These are phyloP conservation scores for Drosophila ficusphila DNA, from an alignment of 1,140 invertebrate genomes.

Conservation along the genomic window DNA sequence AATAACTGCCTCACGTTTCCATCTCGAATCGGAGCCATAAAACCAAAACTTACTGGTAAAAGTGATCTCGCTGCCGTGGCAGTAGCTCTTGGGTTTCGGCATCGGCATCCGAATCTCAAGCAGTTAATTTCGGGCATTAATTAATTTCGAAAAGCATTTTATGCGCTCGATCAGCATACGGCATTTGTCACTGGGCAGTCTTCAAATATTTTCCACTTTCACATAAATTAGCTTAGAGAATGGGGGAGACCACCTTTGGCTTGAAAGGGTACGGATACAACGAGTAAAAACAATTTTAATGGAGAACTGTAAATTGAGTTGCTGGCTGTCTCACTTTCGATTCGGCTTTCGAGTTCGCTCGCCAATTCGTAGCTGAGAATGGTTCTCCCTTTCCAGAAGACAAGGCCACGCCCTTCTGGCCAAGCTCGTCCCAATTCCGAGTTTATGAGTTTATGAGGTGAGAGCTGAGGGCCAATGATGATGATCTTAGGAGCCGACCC, in stretches of 20 bases:
- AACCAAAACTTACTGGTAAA: slow-evolving; percentile 8
- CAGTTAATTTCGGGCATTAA: slow-evolving; percentile 42
- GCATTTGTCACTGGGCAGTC: slow-evolving; percentile 36
- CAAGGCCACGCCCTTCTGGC: slow-evolving; percentile 63
- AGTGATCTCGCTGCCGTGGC: slow-evolving; percentile 11
- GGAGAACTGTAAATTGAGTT: slow-evolving; percentile 23
- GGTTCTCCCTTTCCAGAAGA: slow-evolving; percentile 21
- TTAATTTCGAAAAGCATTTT: slow-evolving; percentile 57
- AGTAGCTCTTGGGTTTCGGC: slow-evolving; percentile 8
- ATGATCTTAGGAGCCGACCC: slow-evolving; percentile 34
- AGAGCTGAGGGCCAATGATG: slow-evolving; percentile 42
- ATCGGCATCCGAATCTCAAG: neutral
- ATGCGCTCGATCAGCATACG: slow-evolving; percentile 33
- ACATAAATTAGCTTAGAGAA: slow-evolving; percentile 32
- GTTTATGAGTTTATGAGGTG: slow-evolving; percentile 52
- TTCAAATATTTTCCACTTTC: slow-evolving; percentile 61
- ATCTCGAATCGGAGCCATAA: slow-evolving; percentile 23
- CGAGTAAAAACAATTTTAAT: neutral
- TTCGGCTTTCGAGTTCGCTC: neutral
- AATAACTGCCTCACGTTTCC: slow-evolving; percentile 34
- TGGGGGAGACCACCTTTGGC: slow-evolving; percentile 7
- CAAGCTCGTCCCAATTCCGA: slow-evolving; percentile 6
- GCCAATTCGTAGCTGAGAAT: slow-evolving; percentile 1
- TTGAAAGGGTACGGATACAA: slow-evolving; percentile 8
- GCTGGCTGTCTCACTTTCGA: slow-evolving; percentile 35